phyloP scores from a whole-genome alignment of 2,113 vertebrate genomes.

The Brienomyrus longianalis region DNA sequence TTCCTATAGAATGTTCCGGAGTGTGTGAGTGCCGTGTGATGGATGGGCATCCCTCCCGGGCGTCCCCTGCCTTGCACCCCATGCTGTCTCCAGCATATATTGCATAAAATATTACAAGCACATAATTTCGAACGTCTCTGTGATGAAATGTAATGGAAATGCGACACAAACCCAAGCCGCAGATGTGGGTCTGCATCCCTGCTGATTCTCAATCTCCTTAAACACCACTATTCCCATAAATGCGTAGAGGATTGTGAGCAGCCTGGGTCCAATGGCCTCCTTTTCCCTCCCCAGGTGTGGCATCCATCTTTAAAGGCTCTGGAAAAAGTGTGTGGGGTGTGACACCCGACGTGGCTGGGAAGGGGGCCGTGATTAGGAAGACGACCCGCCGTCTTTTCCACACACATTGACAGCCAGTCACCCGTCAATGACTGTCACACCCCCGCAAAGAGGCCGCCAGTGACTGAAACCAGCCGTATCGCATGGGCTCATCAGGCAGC shows the following conservation, averaged over 20 bases:
- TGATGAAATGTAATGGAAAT: background rate
- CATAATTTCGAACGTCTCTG: background rate
- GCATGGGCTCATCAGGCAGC: constrained; percentile 55
- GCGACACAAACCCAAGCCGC: background rate
- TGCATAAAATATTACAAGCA: background rate
- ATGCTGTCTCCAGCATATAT: background rate
- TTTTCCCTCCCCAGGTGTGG: constrained; percentile 45
- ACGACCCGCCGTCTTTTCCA: constrained; percentile 64
- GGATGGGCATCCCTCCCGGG: background rate
- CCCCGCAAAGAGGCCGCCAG: constrained; percentile 59
- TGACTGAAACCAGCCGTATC: constrained; percentile 63
- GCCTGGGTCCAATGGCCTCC: constrained; percentile 25
- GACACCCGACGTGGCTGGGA: constrained; percentile 45
- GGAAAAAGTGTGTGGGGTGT: constrained; percentile 59
- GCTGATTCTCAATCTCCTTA: background rate
- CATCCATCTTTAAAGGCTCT: constrained; percentile 54
- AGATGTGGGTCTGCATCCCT: background rate
- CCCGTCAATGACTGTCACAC: constrained; percentile 71
- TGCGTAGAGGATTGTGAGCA: background rate
- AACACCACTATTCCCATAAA: background rate
- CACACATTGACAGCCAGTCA: constrained; percentile 67
- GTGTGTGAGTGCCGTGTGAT: background rate
- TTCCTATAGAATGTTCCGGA: background rate
- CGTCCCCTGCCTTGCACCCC: background rate
- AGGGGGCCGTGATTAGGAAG: constrained; percentile 62